Conservation (phyloP, 2,888 invertebrate genomes). For the Trichogramma dendrolimi region DNA sequence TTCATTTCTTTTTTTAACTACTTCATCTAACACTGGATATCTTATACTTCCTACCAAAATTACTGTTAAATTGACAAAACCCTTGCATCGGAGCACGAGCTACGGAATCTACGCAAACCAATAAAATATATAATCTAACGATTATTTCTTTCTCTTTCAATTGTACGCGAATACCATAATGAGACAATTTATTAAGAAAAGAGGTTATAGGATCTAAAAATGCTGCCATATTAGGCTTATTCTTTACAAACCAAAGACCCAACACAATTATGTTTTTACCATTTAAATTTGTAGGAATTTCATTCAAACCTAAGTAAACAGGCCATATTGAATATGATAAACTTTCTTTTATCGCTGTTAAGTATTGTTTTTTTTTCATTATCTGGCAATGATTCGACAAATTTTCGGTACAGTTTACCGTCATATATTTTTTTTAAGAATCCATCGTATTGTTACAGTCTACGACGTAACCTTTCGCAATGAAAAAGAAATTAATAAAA, state of each 20-base stretch:
- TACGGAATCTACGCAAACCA: constrained; percentile 14
- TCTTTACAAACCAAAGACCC: constrained; percentile 12
- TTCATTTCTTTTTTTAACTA: no score
- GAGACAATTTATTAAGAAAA: constrained; percentile 7
- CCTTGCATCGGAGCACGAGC: constrained; percentile 14
- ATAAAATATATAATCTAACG: constrained; percentile 5
- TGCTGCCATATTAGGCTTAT: constrained; percentile 8
- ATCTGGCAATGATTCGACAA: no score
- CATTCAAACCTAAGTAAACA: constrained; percentile 4
- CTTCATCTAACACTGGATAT: not conserved
- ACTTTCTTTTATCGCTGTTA: not conserved
- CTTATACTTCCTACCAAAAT: constrained; percentile 7
- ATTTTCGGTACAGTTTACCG: no score
- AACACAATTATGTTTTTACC: constrained; percentile 1
- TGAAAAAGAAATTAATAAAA: no score
- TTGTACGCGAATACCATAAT: not conserved
- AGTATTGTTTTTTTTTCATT: no score
- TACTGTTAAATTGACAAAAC: constrained; percentile 8
- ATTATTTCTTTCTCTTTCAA: constrained; percentile 1
- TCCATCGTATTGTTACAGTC: no score
- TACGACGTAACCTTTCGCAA: no score
- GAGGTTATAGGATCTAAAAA: constrained; percentile 10
- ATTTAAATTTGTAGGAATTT: not conserved
- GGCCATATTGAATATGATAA: constrained; percentile 3
- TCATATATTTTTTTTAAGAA: no score